These are phyloP conservation scores for Ctena decussata DNA, from an alignment of 2,888 invertebrate species.

Conservation along the genomic window DNA sequence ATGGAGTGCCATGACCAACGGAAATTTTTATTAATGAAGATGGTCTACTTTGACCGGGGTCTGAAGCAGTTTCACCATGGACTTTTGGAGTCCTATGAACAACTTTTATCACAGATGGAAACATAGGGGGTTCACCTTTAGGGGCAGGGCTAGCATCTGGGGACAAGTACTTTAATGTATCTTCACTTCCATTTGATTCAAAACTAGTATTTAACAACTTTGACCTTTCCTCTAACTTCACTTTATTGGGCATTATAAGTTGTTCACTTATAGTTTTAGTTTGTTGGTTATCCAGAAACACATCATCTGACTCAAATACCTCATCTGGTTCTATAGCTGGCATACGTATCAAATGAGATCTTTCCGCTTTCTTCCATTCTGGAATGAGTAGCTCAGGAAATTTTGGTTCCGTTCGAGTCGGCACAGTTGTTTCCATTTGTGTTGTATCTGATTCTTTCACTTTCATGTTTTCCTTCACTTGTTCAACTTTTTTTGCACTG, in stretches of 20 bases:
- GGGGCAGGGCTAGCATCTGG: slow-evolving; percentile 66
- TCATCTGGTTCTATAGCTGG: slow-evolving; percentile 54
- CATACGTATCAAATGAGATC: slow-evolving; percentile 32
- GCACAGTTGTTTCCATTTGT: slow-evolving; percentile 4
- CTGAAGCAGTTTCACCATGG: slow-evolving; percentile 53
- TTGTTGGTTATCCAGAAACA: slow-evolving; percentile 36
- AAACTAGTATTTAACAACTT: slow-evolving; percentile 54
- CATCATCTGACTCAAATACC: slow-evolving; percentile 57
- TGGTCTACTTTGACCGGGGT: slow-evolving; percentile 62
- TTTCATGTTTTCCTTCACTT: neutral
- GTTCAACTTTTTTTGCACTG: slow-evolving; percentile 14
- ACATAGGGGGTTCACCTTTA: slow-evolving; percentile 47
- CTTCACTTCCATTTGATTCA: slow-evolving; percentile 68
- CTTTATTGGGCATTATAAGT: slow-evolving; percentile 44
- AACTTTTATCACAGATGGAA: slow-evolving; percentile 52
- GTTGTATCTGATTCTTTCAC: neutral
- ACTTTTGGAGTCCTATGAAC: slow-evolving; percentile 35
- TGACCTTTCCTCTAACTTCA: slow-evolving; percentile 41
- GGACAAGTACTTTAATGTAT: slow-evolving; percentile 63
- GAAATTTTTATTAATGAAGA: slow-evolving; percentile 55
- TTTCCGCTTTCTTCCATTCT: slow-evolving; percentile 64
- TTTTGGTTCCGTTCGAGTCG: slow-evolving; percentile 56
- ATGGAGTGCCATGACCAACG: slow-evolving; percentile 52
- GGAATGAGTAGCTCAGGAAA: slow-evolving; percentile 79
- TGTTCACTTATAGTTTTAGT: slow-evolving; percentile 30